Evolutionary conservation across 2,113 vertebrate species (phyloP).

Genomic region (Chloebia gouldiae): DNA sequence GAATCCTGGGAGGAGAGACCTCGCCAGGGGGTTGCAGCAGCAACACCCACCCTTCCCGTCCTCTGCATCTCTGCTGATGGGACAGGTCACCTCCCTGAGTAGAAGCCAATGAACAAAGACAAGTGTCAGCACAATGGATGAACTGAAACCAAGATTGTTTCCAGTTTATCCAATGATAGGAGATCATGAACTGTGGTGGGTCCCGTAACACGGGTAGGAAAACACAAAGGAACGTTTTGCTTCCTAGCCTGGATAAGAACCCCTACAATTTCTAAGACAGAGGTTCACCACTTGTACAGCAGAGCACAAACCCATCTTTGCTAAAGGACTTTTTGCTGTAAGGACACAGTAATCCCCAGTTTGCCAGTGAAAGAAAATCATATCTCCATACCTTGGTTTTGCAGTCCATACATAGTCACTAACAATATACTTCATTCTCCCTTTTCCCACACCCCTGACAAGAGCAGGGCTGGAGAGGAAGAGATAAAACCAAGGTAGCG

Average conservation of each 20-base stretch:
- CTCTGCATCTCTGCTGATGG: neutral
- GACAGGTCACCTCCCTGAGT: neutral
- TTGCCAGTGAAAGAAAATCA: neutral
- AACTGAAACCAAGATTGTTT: neutral
- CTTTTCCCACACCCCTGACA: neutral
- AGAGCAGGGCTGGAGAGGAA: neutral
- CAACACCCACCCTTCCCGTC: neutral
- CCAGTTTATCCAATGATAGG: neutral
- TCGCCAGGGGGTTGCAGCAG: neutral
- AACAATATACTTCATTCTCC: neutral
- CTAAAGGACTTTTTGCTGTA: neutral
- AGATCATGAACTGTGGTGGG: neutral
- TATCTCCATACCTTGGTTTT: neutral
- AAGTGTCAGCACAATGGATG: neutral
- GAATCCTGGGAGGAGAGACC: neutral
- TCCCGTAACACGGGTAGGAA: neutral
- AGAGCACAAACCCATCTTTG: neutral
- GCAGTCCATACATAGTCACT: rapidly evolving
- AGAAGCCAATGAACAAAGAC: neutral
- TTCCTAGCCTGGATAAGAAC: neutral
- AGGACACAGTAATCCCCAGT: neutral
- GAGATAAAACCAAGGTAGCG: neutral
- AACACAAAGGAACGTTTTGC: neutral
- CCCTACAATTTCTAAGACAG: neutral
- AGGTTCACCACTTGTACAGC: neutral